phyloP scores from a whole-genome alignment of 2,113 vertebrate genomes.

The Machaerirhynchus nigripectus region DNA sequence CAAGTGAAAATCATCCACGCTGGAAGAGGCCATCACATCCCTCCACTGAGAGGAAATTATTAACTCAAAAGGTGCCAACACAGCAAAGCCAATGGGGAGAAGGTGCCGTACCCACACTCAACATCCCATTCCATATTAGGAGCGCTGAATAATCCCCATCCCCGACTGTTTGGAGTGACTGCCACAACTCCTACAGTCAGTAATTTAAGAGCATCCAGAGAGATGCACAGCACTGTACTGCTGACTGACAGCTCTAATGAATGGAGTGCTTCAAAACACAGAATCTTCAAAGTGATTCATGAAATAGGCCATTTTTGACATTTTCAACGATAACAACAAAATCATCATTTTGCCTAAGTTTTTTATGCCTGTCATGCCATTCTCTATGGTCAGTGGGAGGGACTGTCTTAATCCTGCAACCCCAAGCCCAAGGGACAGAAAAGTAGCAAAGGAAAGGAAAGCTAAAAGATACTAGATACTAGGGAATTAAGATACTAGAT shows the following conservation, averaged over 20 bases:
- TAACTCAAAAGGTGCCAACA: constrained; percentile 19
- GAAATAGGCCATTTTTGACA: not conserved
- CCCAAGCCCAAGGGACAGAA: not conserved
- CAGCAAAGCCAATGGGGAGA: not conserved
- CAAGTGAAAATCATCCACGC: constrained; percentile 14
- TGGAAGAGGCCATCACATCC: not conserved
- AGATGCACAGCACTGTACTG: not conserved
- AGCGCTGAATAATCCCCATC: not conserved
- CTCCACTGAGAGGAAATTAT: not conserved
- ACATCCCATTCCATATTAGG: rapidly evolving
- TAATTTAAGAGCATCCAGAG: not conserved
- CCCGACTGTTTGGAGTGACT: not conserved
- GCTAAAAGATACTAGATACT: no score
- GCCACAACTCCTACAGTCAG: not conserved
- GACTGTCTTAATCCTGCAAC: not conserved
- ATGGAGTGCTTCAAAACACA: not conserved
- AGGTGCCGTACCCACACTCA: not conserved
- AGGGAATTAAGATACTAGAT: no score
- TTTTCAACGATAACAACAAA: not conserved
- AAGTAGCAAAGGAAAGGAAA: not conserved
- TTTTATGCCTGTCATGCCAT: not conserved
- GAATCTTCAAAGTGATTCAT: not conserved
- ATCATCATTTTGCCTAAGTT: not conserved
- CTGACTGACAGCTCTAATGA: not conserved
- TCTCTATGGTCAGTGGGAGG: not conserved